Percentiles rank a stretch among this genome's conserved stretches.
These are phyloP conservation scores for Antechinus stuartii DNA, from an alignment of 2,113 vertebrate species.

Conservation along the genomic window DNA sequence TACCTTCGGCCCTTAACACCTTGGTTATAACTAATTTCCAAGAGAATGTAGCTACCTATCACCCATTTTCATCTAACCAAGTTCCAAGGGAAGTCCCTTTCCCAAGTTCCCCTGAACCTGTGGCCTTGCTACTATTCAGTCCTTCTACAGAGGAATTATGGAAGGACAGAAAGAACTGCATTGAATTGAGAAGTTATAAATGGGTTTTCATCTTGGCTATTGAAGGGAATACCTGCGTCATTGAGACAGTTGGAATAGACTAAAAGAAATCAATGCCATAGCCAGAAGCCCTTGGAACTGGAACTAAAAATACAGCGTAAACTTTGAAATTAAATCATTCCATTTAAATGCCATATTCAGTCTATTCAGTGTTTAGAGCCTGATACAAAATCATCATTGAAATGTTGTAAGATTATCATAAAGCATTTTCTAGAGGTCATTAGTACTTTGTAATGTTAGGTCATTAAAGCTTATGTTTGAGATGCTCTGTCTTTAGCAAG, in stretches of 20 bases:
- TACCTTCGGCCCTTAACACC: too few relatives aligned
- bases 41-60: too few relatives aligned
- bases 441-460: background rate
- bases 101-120: too few relatives aligned
- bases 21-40: too few relatives aligned
- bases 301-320: background rate
- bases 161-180: background rate
- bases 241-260: background rate
- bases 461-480: conserved; percentile 14
- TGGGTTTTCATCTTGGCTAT: background rate
- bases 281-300: background rate
- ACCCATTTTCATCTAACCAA: too few relatives aligned
- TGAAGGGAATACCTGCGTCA: background rate
- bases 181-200: background rate
- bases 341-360: too few relatives aligned
- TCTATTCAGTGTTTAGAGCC: background rate
- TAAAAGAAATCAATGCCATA: background rate
- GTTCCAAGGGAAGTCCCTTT: too few relatives aligned
- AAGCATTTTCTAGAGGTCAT: background rate
- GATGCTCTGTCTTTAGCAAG: conserved; percentile 22
- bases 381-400: background rate
- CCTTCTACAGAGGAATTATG: background rate
- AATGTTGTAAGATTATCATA: background rate
- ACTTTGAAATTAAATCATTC: background rate
- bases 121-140: too few relatives aligned